Evolutionary conservation across 1,140 invertebrate species (phyloP), one percentile per base, ranked within the genome.

Genomic region (Drosophila sp.): DNA sequence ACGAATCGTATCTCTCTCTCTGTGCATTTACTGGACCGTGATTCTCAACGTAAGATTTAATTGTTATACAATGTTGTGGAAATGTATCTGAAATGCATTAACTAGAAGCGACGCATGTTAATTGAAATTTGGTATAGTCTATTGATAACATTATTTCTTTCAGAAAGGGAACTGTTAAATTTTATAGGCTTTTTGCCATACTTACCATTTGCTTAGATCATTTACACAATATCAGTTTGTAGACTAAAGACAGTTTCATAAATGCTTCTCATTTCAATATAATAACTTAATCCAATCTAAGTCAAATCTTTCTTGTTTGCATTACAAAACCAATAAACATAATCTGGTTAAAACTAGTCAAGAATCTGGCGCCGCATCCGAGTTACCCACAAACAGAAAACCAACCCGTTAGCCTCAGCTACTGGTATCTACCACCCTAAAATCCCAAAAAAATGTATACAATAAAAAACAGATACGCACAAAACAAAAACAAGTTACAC

Each of bases 1-100:
- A 89, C 72, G 83, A 87, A 89, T 40, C 83, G 53, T 89, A 87
- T 89, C 82, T 82, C n/a, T 54, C 4, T 36, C 7, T 29, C 48
- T 29, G 25, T 61, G 58, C 75, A 75, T 81, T 82, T 71, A 69
- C 69, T 67, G 75, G 66, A 77, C 78, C 66, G 40, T 81, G 73
- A 56, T 66, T 56, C 70, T 56, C 8, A 18, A 6, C 13, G 11
- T 13, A 34, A 32, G 36, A 9, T 5, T 50, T 32, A 50, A 50
- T 29, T 50, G 6, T 38, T 38, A 11, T 38, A 38, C 0, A 38
- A 2, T 29, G 27, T 29, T 29, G 27, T 29, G 27, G 1, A 5
- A 21, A 21, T 2, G 21, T 21, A 21, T 21, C 21, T 21, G 21
- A 4, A 5, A 5, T 29, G 27, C 4, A 29, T 29, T 29, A 2